phyloP scores from a whole-genome alignment of 2,113 vertebrate genomes.

The Alaudala cheleensis region DNA sequence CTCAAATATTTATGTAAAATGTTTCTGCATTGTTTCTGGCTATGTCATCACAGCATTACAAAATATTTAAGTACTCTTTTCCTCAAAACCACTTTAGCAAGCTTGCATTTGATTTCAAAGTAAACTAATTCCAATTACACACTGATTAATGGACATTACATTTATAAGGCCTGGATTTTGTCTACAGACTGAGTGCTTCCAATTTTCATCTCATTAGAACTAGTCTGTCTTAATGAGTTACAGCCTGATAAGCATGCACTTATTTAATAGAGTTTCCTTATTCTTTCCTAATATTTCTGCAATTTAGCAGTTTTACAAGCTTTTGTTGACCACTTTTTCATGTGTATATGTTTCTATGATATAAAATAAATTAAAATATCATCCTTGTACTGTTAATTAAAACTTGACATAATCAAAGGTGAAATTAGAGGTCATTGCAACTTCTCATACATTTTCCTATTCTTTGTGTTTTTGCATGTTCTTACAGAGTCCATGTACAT shows the following conservation, averaged over 20 bases:
- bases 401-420: not conserved
- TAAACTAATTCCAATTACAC: not conserved
- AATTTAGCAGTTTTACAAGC: not conserved
- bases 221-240: not conserved
- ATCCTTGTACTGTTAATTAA: not conserved
- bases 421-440: not conserved
- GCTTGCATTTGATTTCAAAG: not conserved
- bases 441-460: not conserved
- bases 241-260: not conserved
- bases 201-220: not conserved
- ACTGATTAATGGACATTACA: not conserved
- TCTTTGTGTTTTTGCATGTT: not conserved
- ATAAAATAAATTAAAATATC: not conserved
- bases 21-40: not conserved
- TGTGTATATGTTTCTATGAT: not conserved
- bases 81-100: not conserved
- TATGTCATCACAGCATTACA: not conserved
- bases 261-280: not conserved
- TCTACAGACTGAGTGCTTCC: not conserved
- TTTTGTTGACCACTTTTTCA: not conserved
- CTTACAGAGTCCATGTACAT: not conserved
- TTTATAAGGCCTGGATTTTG: not conserved
- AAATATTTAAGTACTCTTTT: not conserved
- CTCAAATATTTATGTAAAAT: not conserved
- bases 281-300: not conserved